A percentile compares a stretch with the other conserved stretches of the same genome.
Evolutionary conservation across 2,888 invertebrate genomes (phyloP).

Genomic region (Macrosoma leucophasiata): DNA sequence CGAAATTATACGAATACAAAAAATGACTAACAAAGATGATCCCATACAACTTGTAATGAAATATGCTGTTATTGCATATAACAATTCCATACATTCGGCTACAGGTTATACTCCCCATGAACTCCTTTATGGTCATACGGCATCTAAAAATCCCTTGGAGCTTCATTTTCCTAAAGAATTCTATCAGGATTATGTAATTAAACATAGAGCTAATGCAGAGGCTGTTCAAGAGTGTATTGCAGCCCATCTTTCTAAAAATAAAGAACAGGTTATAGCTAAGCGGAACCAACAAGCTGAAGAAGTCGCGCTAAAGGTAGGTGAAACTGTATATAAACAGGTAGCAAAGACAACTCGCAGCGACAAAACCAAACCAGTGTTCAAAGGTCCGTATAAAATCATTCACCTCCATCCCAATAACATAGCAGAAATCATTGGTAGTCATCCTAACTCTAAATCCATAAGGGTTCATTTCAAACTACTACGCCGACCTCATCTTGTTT

Average conservation of each 20-base stretch:
- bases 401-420: constrained; percentile 17
- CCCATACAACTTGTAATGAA: constrained; percentile 25
- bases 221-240: constrained; percentile 20
- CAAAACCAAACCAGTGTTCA: constrained; percentile 20
- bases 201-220: constrained; percentile 56
- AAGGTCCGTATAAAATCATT: constrained; percentile 19
- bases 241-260: constrained; percentile 15
- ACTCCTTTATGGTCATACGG: constrained; percentile 31
- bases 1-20: constrained; percentile 21
- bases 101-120: constrained; percentile 30
- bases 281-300: constrained; percentile 19
- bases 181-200: constrained; percentile 82
- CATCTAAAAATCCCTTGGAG: constrained; percentile 30
- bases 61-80: constrained; percentile 30
- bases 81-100: constrained; percentile 29
- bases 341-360: constrained; percentile 28
- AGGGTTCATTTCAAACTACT: constrained; percentile 18
- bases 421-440: constrained; percentile 19
- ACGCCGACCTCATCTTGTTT: constrained; percentile 20
- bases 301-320: constrained; percentile 26
- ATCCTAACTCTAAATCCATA: constrained; percentile 19
- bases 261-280: constrained; percentile 19
- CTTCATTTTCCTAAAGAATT: constrained; percentile 44
- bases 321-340: constrained; percentile 27
- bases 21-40: constrained; percentile 27